Conservation (phyloP, 2,797 vertebrate genomes). For the Thunnus albacares region DNA sequence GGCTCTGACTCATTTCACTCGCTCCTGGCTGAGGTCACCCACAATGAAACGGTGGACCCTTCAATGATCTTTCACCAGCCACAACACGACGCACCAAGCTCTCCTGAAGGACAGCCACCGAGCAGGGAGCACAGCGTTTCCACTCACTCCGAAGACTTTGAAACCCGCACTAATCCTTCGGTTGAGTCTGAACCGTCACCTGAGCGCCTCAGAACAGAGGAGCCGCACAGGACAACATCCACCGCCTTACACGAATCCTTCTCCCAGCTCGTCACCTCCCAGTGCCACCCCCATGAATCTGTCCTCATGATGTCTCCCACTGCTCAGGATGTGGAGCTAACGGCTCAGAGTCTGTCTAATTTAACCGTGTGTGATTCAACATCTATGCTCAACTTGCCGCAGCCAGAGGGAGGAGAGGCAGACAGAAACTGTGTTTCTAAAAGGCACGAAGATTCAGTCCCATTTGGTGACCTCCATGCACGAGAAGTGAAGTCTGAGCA, state of each 20-base stretch:
- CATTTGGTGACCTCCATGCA: neutral
- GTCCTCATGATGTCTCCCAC: constrained; percentile 19
- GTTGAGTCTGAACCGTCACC: constrained; percentile 58
- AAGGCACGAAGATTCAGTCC: neutral
- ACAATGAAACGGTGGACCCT: constrained; percentile 72
- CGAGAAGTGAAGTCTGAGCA: constrained; percentile 31
- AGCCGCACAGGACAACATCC: neutral
- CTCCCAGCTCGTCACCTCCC: constrained; percentile 69
- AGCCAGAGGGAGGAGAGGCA: constrained; percentile 23
- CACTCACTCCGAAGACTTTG: constrained; percentile 17
- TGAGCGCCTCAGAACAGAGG: constrained; percentile 68
- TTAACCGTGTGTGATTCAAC: constrained; percentile 31
- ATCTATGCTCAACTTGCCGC: neutral
- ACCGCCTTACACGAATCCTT: constrained; percentile 59
- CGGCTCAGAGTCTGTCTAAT: constrained; percentile 15
- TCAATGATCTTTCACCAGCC: constrained; percentile 61
- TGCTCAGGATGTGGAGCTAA: constrained; percentile 35
- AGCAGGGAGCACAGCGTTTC: neutral
- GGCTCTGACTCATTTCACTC: constrained; percentile 84
- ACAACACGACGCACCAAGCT: constrained; percentile 1
- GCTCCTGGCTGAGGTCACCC: constrained; percentile 82
- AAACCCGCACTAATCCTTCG: neutral
- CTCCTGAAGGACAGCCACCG: neutral
- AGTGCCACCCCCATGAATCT: constrained; percentile 57
- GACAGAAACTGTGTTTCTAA: neutral